Conservation (phyloP, 2,888 invertebrate species). For the Drosophila siamana region DNA sequence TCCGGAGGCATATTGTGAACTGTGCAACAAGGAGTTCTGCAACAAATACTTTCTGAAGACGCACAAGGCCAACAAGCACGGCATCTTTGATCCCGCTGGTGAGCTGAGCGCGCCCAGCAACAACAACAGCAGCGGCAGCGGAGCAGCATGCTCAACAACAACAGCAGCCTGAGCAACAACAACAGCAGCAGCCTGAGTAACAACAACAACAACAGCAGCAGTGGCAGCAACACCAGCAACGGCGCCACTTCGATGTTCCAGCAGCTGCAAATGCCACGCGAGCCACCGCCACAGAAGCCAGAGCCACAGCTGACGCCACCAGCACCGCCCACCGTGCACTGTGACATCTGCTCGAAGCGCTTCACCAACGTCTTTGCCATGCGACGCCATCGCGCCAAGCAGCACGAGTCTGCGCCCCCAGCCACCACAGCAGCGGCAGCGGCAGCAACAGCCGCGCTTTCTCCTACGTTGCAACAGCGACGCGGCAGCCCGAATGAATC, state of each 20-base stretch:
- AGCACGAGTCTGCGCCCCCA: constrained; percentile 86
- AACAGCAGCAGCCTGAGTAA: constrained; percentile 27
- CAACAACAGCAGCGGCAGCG: constrained; percentile 32
- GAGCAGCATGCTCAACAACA: constrained; percentile 34
- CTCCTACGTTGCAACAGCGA: constrained; percentile 41
- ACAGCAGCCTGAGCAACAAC: constrained; percentile 32
- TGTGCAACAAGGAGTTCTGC: constrained; percentile 99
- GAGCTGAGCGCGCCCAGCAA: constrained; percentile 51
- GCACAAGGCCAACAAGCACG: constrained; percentile 98
- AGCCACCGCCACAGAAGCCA: constrained; percentile 47
- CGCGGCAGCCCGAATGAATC: constrained; percentile 56
- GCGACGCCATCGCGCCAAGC: constrained; percentile 89
- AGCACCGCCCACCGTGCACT: constrained; percentile 85
- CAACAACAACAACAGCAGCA: constrained; percentile 39
- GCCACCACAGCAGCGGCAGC: constrained; percentile 24
- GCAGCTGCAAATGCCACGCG: constrained; percentile 60
- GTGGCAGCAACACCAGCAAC: constrained; percentile 58
- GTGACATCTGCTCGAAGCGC: constrained; percentile 90
- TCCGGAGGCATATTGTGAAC: constrained; percentile 98
- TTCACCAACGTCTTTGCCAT: constrained; percentile 91
- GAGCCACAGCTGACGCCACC: constrained; percentile 56
- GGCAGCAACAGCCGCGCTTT: constrained; percentile 14
- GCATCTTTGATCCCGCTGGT: constrained; percentile 90
- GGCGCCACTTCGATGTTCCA: constrained; percentile 65
- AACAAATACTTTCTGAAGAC: constrained; percentile 99